A percentile compares a stretch with the other conserved stretches of the same genome.
These are phyloP conservation scores for Andrena flavipes DNA, from an alignment of 2,888 invertebrate species.

Conservation along the genomic window DNA sequence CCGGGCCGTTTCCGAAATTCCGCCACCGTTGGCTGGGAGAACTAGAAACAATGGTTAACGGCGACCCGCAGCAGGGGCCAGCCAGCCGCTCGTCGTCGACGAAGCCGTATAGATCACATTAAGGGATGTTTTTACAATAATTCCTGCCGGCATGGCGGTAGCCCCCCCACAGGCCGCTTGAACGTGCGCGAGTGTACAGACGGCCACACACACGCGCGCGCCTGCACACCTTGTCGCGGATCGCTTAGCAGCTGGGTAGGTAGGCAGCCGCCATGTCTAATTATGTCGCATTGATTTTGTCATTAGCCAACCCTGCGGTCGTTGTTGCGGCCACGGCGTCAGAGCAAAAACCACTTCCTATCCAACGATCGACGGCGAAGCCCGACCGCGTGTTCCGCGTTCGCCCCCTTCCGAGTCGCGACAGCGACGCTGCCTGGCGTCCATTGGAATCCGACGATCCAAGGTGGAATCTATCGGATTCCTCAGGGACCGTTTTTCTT, in stretches of 20 bases:
- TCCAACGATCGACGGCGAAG: constrained; percentile 51
- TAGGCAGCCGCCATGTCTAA: constrained; percentile 81
- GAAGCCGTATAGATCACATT: constrained; percentile 79
- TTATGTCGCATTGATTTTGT: constrained; percentile 85
- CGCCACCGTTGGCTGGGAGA: neutral
- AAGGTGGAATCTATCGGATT: constrained; percentile 1
- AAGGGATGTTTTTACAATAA: constrained; percentile 82
- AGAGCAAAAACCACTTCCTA: constrained; percentile 76
- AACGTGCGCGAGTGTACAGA: neutral
- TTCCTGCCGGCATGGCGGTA: constrained; percentile 70
- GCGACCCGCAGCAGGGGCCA: neutral
- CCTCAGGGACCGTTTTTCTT: neutral
- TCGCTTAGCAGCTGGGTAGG: constrained; percentile 63
- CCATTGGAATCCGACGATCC: constrained; percentile 14
- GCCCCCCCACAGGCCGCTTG: constrained; percentile 52
- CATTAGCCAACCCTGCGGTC: constrained; percentile 82
- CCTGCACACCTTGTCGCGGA: constrained; percentile 36
- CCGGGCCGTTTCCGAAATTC: constrained; percentile 24
- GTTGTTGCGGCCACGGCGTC: constrained; percentile 72
- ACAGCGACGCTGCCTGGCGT: neutral
- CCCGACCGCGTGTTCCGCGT: constrained; percentile 37
- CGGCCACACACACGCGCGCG: neutral
- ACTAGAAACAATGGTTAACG: neutral
- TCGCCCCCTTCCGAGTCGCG: neutral
- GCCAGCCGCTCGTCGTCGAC: constrained; percentile 51